Base-by-base conservation (phyloP, 2,797 vertebrate genomes). In the Phataginus tetradactyla region DNA sequence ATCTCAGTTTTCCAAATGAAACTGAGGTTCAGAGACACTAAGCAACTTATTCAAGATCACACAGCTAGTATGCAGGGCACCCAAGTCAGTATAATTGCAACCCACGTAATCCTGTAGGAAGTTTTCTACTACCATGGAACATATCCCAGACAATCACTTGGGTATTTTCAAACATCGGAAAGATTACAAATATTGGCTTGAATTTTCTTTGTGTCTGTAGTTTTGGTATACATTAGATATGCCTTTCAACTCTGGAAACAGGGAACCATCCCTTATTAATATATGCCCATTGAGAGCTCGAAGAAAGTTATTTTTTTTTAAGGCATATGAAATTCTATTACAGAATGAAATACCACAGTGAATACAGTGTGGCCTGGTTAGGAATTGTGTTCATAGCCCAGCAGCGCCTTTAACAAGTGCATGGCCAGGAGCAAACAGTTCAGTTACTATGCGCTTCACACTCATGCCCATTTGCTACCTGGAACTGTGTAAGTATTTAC, bases 361-460 rank as follows among this genome's bases (percentile, higher is more conserved):
- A 49, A 13, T 2, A 17, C 0, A 5, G 77, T 45, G 45, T 59
- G 37, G 11, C 13, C 5, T 1, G 13, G n/a, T 27, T 25, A 17
- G 91, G 21, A 66, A 37, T 2, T 34, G 29, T 7, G 34, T n/a
- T 20, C 10, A 7, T 3, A n/a, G 59, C 53, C 64, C 9, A 1
- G 17, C 37, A 0, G 13, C 55, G 39, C 29, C 39, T 66, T 23
- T 61, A 4, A 3, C 7, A 6, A 59, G 11, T 34, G 14, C 5
- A 18, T 25, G 32, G 6, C 32, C 4, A 3, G 3, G 59, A 78
- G 39, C 5, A 27, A 42, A 42, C 13, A 5, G 0, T 66, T 8
- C 59, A 10, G 1, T 13, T 4, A 1, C 7, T 0, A 0, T 0
- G 21, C 64, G 12, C 34, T 37, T 27, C 6, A 53, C 45, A 45